phyloP scores from a whole-genome alignment of 2,888 invertebrate genomes.

The Gymnosoma rotundatum region DNA sequence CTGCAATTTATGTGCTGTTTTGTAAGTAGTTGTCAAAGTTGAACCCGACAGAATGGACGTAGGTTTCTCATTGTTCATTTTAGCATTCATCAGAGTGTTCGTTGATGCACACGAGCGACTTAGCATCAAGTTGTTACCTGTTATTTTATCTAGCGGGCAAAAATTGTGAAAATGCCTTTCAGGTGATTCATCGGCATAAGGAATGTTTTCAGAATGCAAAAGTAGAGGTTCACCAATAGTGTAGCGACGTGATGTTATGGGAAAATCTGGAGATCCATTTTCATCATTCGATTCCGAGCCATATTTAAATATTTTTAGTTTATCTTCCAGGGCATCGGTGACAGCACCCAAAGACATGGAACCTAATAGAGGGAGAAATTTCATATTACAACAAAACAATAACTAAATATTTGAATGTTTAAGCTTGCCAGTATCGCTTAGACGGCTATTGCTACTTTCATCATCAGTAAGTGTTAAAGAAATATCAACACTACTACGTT shows the following conservation, averaged over 20 bases:
- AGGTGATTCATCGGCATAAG: constrained; percentile 88
- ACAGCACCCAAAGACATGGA: constrained; percentile 92
- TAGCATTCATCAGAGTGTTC: constrained; percentile 65
- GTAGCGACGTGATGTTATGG: constrained; percentile 78
- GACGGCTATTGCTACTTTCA: constrained; percentile 80
- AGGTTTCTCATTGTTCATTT: constrained; percentile 66
- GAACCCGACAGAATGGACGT: constrained; percentile 45
- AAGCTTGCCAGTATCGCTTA: constrained; percentile 81
- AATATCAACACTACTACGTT: constrained; percentile 79
- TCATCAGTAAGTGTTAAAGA: constrained; percentile 80
- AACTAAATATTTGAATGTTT: background rate
- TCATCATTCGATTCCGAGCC: constrained; percentile 86
- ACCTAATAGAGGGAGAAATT: constrained; percentile 81
- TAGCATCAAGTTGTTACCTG: constrained; percentile 75
- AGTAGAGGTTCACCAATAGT: constrained; percentile 80
- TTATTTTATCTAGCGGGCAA: constrained; percentile 74
- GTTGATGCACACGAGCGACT: constrained; percentile 78
- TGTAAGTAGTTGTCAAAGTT: constrained; percentile 71
- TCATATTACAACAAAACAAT: background rate
- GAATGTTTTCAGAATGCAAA: constrained; percentile 85
- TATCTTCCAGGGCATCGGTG: constrained; percentile 89
- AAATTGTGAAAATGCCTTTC: constrained; percentile 82
- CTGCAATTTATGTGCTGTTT: constrained; percentile 76
- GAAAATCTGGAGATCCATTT: constrained; percentile 82
- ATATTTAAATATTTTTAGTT: constrained; percentile 57